phyloP scores from a whole-genome alignment of 2,888 invertebrate genomes.

The Lucinisca nassula region DNA sequence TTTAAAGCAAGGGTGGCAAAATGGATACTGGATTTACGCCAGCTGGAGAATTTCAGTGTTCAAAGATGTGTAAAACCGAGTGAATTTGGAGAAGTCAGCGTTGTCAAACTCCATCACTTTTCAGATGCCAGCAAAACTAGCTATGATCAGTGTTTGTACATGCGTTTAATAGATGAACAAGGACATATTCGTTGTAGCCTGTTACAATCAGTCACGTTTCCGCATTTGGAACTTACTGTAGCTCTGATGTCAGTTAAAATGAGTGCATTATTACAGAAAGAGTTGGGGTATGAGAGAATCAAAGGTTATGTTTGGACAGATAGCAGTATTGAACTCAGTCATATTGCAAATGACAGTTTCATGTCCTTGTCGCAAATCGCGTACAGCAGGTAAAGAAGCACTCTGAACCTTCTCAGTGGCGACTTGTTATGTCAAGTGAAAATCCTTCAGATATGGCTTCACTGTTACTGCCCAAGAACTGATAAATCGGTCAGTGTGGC shows the following conservation, averaged over 20 bases:
- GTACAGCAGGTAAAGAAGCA: constrained; percentile 4
- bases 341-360: constrained; percentile 42
- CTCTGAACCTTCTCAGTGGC: constrained; percentile 37
- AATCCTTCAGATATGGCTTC: constrained; percentile 66
- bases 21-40: background rate
- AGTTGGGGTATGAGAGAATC: constrained; percentile 35
- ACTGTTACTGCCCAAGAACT: constrained; percentile 7
- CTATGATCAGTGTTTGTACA: constrained; percentile 63
- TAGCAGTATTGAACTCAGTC: constrained; percentile 37
- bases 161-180: constrained; percentile 33
- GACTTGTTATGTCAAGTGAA: constrained; percentile 27
- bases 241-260: background rate
- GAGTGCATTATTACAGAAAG: background rate
- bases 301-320: constrained; percentile 59
- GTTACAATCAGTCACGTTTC: background rate
- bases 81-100: background rate
- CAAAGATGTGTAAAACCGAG: background rate
- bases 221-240: background rate
- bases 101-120: background rate
- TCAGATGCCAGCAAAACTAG: background rate
- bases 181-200: background rate
- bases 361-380: constrained; percentile 39
- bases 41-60: background rate
- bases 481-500: background rate
- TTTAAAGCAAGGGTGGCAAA: background rate